These are phyloP conservation scores for Apamea crenata DNA, from an alignment of 2,888 invertebrate species.

Conservation along the genomic window DNA sequence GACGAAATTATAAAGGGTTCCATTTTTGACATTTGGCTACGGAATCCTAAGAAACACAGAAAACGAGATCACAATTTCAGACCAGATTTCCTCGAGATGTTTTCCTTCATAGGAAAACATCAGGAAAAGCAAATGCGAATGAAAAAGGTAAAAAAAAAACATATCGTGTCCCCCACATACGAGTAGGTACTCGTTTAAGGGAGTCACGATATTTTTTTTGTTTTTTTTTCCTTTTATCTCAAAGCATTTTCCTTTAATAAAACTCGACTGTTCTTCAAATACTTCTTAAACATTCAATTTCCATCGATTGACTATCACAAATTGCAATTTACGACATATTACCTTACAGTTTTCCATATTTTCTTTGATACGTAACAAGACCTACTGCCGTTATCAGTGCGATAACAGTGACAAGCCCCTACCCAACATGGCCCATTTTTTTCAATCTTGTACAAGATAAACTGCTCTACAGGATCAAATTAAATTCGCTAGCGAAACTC, in stretches of 20 bases:
- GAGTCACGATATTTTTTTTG: no score
- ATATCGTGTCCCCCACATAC: not conserved
- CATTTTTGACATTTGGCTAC: not conserved
- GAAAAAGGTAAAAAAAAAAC: not conserved
- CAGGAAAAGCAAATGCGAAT: not conserved
- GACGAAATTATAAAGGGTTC: not conserved
- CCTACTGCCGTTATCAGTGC: conserved; percentile 30
- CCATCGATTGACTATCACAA: not conserved
- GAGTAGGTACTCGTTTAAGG: not conserved
- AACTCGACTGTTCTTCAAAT: not conserved
- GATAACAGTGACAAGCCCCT: conserved; percentile 53
- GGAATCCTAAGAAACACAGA: not conserved
- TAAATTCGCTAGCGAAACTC: no score
- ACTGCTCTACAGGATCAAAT: not conserved
- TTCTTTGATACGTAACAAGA: conserved; percentile 10
- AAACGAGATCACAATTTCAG: not conserved
- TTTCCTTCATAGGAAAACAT: not conserved
- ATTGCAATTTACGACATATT: conserved; percentile 9
- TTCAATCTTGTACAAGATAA: conserved; percentile 47
- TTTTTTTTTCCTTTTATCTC: not conserved
- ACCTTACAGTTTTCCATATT: no score
- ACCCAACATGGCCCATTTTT: conserved; percentile 48
- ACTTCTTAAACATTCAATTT: not conserved
- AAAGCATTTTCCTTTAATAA: not conserved
- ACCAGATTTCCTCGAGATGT: not conserved